Evolutionary conservation across 2,113 vertebrate genomes (phyloP), one percentile per base, ranked within the genome.

Genomic region (Xenopus laevis): DNA sequence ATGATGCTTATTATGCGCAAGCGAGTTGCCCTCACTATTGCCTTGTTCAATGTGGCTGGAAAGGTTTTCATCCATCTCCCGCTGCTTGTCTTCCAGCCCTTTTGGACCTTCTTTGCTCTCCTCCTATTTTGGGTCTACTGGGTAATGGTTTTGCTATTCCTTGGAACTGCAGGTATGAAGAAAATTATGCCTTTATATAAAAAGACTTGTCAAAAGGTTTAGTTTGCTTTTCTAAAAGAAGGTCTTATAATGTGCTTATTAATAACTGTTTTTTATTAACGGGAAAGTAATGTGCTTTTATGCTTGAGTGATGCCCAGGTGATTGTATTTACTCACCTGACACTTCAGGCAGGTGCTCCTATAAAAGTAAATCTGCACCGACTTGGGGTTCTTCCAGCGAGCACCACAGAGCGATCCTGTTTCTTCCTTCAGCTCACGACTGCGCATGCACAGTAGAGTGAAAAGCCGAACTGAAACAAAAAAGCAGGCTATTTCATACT

Each of bases 1-100:
- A 88, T 98, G 76, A 96, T 98, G 93, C 79, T 98, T 77, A 90
- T 99, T 74, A 97, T 98, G 96, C 93, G 95, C 81, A 99, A 97
- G 64, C 90, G 95, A 7, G 96, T 99, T 63, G 93, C 95, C 52
- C 91, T 99, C 84, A 98, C 97, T 74, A 96, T 99, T 69, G 95
- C 96, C 81, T 89, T 99, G 88, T 98, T 99, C 85, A 94, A 97
- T 0, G 97, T 99, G 86, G 97, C 97, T 0, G 97, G 96, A 53
- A 99, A 99, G 73, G 97, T 99, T 78, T 99, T 99, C 84, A 91
- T 95, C 80, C 94, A 97, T 86, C 85, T 98, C 74, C 97, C 97
- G 0, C 89, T 99, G 53, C 91, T 99, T 68, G 93, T 94, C 81
- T 94, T 98, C 89, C 97, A 98, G 79, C 96, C 97, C 61, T 97